Evolutionary conservation across 2,888 invertebrate genomes (phyloP).

Genomic region (Clanis bilineata): DNA sequence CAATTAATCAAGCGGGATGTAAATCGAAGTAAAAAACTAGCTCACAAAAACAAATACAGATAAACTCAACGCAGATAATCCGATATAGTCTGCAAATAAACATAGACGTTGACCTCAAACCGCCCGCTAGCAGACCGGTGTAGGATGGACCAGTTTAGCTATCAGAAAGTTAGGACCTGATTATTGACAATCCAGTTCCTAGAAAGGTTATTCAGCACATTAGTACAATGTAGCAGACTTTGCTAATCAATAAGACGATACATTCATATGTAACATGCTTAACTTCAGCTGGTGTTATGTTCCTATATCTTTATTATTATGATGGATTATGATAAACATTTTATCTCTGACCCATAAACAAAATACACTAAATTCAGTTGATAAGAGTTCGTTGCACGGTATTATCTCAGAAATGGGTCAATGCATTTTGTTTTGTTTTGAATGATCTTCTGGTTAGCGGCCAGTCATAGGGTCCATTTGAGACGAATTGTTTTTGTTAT

Average conservation of each 20-base stretch:
- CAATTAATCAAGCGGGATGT: not conserved
- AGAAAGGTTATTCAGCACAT: not conserved
- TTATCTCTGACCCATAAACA: slow-evolving; percentile 26
- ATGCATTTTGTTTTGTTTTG: not conserved
- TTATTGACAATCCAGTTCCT: not conserved
- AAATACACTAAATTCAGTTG: not conserved
- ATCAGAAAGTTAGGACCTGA: not conserved
- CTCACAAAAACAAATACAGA: not conserved
- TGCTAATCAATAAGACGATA: not conserved
- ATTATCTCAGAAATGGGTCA: slow-evolving; percentile 23
- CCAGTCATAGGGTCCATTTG: not conserved
- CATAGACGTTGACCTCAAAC: slow-evolving; percentile 6
- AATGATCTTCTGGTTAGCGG: not conserved
- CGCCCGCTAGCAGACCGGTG: not conserved
- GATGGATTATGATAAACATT: slow-evolving; percentile 21
- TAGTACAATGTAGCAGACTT: not conserved
- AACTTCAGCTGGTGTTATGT: not conserved
- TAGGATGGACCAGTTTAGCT: not conserved
- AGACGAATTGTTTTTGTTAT: no score
- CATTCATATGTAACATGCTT: not conserved
- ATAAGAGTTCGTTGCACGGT: slow-evolving; percentile 41
- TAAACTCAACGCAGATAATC: not conserved
- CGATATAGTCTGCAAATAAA: not conserved
- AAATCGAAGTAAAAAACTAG: not conserved
- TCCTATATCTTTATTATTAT: slow-evolving; percentile 3